phyloP scores from a whole-genome alignment of 2,888 invertebrate species.

The Salticus scenicus region DNA sequence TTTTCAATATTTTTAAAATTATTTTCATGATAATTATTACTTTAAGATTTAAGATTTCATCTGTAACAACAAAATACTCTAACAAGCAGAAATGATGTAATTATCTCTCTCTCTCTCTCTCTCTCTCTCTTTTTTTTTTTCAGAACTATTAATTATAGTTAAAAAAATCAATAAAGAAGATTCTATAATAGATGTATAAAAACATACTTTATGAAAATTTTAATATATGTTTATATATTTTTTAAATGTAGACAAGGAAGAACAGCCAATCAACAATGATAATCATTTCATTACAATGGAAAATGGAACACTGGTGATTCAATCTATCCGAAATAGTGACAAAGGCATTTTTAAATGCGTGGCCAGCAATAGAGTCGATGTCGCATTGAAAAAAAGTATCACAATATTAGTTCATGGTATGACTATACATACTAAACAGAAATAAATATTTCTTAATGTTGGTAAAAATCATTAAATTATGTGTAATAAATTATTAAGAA shows the following conservation, averaged over 20 bases:
- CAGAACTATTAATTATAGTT: no score
- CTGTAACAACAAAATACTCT: no score
- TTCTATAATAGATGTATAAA: no score
- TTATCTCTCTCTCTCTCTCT: no score
- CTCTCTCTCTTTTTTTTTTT: no score
- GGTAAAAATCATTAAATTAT: not conserved
- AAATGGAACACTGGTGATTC: slow-evolving; percentile 19
- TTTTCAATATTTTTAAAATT: no score
- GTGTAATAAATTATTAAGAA: not conserved
- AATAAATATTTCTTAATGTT: not conserved
- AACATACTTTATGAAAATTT: not conserved
- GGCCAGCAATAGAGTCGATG: slow-evolving; percentile 1
- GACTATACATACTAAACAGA: not conserved
- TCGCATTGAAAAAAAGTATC: slow-evolving; percentile 13
- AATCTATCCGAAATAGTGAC: not conserved
- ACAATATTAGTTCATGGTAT: slow-evolving; percentile 11
- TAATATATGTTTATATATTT: not conserved
- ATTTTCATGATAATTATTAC: no score
- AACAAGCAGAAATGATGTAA: no score
- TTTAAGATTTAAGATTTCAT: no score
- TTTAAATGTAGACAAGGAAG: not conserved
- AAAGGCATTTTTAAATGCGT: slow-evolving; percentile 16
- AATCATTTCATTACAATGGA: not conserved
- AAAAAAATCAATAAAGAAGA: no score
- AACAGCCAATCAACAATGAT: not conserved